Evolutionary conservation across 2,888 invertebrate genomes (phyloP).

Genomic region (Tenthredo scrophulariae): DNA sequence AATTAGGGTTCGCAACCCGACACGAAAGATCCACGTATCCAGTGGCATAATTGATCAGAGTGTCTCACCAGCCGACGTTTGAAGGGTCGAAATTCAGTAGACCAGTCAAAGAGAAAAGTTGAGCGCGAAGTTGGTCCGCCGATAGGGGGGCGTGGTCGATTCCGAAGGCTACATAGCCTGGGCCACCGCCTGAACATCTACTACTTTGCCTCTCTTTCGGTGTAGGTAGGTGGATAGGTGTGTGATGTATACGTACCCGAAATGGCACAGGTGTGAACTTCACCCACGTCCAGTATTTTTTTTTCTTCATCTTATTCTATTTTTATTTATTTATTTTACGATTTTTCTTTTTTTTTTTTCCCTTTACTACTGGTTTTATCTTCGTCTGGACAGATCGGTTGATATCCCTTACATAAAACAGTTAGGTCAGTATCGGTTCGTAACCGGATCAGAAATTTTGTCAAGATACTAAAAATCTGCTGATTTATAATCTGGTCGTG

Average conservation of each 20-base stretch:
- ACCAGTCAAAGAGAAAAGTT: slow-evolving; percentile 48
- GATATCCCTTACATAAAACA: background rate
- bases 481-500: background rate
- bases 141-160: slow-evolving; percentile 51
- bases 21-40: background rate
- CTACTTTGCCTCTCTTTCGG: background rate
- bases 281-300: background rate
- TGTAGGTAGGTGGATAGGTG: background rate
- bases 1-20: slow-evolving; percentile 44
- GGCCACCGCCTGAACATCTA: slow-evolving; percentile 9
- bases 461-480: background rate
- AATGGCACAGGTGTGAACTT: background rate
- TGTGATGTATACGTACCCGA: background rate
- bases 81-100: slow-evolving; percentile 36
- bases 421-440: background rate
- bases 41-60: slow-evolving; percentile 46
- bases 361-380: background rate
- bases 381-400: background rate
- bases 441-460: background rate
- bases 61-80: slow-evolving; percentile 28
- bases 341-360: background rate
- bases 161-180: background rate
- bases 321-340: background rate
- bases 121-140: slow-evolving; percentile 35
- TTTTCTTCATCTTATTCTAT: background rate